Conservation (phyloP, 2,888 invertebrate species). For the Trimorus sp. region DNA sequence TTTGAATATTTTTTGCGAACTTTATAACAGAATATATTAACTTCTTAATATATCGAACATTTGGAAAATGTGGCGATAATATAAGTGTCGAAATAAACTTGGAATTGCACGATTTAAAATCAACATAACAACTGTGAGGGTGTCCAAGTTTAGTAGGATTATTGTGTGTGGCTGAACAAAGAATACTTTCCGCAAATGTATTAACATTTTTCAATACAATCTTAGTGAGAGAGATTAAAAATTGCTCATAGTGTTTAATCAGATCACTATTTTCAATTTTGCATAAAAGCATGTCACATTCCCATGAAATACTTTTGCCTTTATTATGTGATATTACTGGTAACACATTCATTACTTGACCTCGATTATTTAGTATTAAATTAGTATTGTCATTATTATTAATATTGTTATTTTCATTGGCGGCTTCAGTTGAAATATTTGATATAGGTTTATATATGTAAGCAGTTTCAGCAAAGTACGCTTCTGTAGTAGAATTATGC, state of each 20-base stretch:
- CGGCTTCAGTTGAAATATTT: no score
- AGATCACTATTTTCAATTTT: slow-evolving; percentile 25
- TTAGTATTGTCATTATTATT: not conserved
- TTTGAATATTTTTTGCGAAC: not conserved
- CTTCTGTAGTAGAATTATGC: not conserved
- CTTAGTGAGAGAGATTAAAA: not conserved
- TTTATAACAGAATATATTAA: not conserved
- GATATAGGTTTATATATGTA: not conserved
- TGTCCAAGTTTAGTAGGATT: slow-evolving; percentile 2
- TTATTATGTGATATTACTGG: slow-evolving; percentile 50
- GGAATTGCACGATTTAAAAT: not conserved
- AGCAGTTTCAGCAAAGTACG: not conserved
- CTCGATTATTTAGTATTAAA: not conserved
- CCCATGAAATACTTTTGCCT: slow-evolving; percentile 44
- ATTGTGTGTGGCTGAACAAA: not conserved
- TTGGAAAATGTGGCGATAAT: slow-evolving; percentile 4
- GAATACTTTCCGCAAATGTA: not conserved
- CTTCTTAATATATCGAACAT: slow-evolving; percentile 3
- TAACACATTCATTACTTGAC: not conserved
- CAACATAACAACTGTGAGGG: slow-evolving; percentile 1
- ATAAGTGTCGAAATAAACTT: not conserved
- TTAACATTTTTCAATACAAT: not conserved
- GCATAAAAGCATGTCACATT: not conserved
- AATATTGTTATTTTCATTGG: not conserved
- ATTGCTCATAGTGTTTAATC: not conserved